These are phyloP conservation scores for Sebastes taczanowskii DNA, from an alignment of 2,797 vertebrate genomes.

Conservation along the genomic window DNA sequence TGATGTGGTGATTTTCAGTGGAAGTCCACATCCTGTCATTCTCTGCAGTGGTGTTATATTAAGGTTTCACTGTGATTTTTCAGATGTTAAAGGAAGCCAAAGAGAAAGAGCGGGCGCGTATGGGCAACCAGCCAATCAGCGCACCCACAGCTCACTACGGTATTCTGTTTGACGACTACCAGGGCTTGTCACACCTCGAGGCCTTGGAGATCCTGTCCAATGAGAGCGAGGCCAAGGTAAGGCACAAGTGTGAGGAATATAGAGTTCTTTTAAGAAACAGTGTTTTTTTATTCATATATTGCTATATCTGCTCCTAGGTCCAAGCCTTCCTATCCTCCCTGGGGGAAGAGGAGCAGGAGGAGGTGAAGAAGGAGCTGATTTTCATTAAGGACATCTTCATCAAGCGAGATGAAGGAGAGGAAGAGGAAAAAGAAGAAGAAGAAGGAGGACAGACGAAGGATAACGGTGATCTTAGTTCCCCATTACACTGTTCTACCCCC, in stretches of 20 bases:
- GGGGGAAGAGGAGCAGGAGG: conserved; percentile 86
- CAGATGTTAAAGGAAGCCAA: conserved; percentile 97
- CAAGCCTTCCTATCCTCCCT: conserved; percentile 89
- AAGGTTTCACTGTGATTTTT: conserved; percentile 9
- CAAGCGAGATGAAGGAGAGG: conserved; percentile 77
- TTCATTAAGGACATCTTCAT: conserved; percentile 93
- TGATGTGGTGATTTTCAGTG: background rate
- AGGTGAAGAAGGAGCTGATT: conserved; percentile 90
- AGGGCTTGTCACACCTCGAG: conserved; percentile 96
- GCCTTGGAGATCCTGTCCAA: conserved; percentile 98
- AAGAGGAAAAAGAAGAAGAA: conserved; percentile 63
- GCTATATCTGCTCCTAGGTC: conserved; percentile 79
- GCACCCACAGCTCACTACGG: conserved; percentile 93
- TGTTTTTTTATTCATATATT: background rate
- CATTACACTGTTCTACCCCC: conserved; percentile 79
- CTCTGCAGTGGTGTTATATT: background rate
- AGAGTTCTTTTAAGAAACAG: background rate
- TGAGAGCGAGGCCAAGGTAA: conserved; percentile 94
- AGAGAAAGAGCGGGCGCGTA: conserved; percentile 92
- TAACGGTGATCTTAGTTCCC: conserved; percentile 84
- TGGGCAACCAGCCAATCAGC: conserved; percentile 86
- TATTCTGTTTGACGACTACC: conserved; percentile 96
- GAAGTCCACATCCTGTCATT: background rate
- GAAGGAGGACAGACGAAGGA: conserved; percentile 65
- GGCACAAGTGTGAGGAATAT: background rate